Base-by-base conservation (phyloP, 2,888 invertebrate genomes). In the Thereva nobilitata region DNA sequence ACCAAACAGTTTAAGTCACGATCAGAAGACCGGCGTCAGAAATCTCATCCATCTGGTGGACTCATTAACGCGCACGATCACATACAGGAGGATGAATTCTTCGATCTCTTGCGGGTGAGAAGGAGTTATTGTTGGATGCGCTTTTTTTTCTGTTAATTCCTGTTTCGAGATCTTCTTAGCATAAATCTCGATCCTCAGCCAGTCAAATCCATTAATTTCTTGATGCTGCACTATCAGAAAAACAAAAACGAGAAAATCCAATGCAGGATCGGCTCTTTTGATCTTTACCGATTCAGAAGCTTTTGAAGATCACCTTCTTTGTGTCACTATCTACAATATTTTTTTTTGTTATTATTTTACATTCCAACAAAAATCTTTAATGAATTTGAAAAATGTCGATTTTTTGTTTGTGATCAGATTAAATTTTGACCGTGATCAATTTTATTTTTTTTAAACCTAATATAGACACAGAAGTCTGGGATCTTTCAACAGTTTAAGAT, bases 11-110 rank as follows among this genome's bases (percentile, higher is more conserved):
- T 56, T 42, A 44, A 56, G 56, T 44, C 56, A 45, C 56, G 56
- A 35, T 56, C 44, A 56, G 35, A 56, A 23, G 44, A 41, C 56
- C 35, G 53, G 56, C 56, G 56, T 56, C 56, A 56, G 56, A 35
- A 56, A 56, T 56, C 56, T 41, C 56, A 44, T 56, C 34, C 40
- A 56, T 56, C 56, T 56, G 56, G 9, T 12, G 23, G 42, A 35
- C 56, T 56, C 44, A 56, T 56, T 56, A 56, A 35, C 56, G 23
- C 45, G 41, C 23, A 34, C 44, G 56, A 34, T 35, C 9, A 56
- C 44, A 42, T 7, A n/a, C 9, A 5, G 56, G 23, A 7, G 12
- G 47, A 23, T 3, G 10, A 41, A 10, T 34, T 23, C 23, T 44
- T 9, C 23, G 44, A 5, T 10, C 47, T 5, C 5, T 7, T n/a